Percentiles rank a stretch among this genome's conserved stretches.
phyloP scores from a whole-genome alignment of 2,888 invertebrate species.

The Pachycephus smyrnensis region DNA sequence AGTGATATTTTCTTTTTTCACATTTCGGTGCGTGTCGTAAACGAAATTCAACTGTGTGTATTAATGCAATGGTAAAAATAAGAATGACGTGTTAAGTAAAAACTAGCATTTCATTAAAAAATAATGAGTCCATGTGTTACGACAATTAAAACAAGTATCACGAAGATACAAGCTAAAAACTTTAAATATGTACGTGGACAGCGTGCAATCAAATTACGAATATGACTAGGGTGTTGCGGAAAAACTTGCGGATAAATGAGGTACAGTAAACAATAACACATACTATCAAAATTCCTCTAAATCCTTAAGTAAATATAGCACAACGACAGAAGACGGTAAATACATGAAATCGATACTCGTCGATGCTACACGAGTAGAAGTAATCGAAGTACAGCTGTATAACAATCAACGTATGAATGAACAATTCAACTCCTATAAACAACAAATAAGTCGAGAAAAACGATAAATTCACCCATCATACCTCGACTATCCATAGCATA shows the following conservation, averaged over 20 bases:
- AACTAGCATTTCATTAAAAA: neutral
- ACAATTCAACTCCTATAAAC: neutral
- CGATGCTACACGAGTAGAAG: neutral
- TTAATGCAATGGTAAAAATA: neutral
- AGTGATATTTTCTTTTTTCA: neutral
- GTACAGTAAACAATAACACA: neutral
- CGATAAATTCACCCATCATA: neutral
- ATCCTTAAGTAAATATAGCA: neutral
- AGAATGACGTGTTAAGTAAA: neutral
- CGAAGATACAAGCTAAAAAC: neutral
- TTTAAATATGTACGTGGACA: slow-evolving; percentile 9
- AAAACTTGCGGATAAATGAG: neutral
- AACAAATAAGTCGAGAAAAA: neutral
- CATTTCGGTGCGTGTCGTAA: neutral
- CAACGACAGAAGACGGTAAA: neutral
- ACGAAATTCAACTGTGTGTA: neutral
- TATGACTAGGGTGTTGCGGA: neutral
- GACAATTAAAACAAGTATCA: neutral
- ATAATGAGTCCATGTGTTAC: neutral
- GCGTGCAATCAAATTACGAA: neutral
- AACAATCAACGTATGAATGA: neutral
- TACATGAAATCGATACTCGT: neutral
- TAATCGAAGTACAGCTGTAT: neutral
- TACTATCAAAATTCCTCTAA: neutral
- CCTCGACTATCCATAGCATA: neutral